Evolutionary conservation across 1,140 invertebrate genomes (phyloP).

Genomic region (Stegodyphus dumicola): DNA sequence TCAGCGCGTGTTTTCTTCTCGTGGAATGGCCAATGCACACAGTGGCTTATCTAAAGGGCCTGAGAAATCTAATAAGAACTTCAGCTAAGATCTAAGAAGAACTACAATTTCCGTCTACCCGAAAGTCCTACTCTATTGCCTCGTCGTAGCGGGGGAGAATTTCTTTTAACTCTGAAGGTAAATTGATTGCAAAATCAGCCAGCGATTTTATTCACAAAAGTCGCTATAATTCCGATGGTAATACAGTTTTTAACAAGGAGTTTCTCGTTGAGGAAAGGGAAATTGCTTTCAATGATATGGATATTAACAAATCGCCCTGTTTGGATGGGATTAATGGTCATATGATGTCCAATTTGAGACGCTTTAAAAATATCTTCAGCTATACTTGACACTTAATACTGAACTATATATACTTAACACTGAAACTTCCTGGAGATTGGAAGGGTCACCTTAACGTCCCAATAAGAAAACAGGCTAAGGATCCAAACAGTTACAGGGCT

Average conservation of each 20-base stretch:
- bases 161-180: too few relatives aligned
- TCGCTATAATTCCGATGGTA: background rate
- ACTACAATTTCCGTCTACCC: too few relatives aligned
- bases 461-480: background rate
- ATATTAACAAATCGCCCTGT: background rate
- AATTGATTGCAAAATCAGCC: too few relatives aligned
- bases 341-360: background rate
- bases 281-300: background rate
- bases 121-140: too few relatives aligned
- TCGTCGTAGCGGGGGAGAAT: too few relatives aligned
- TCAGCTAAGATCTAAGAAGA: too few relatives aligned
- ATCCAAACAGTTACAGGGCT: background rate
- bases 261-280: background rate
- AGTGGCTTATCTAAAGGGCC: too few relatives aligned
- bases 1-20: too few relatives aligned
- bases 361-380: background rate
- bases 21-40: too few relatives aligned
- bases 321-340: background rate
- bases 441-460: background rate
- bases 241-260: background rate
- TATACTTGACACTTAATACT: background rate
- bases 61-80: too few relatives aligned
- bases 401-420: too few relatives aligned
- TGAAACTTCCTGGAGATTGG: background rate
- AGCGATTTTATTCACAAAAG: too few relatives aligned